Evolutionary conservation across 37 sponge, comb jelly and placozoan genomes (phyloP).

Genomic region (Lycopodina hypogea): DNA sequence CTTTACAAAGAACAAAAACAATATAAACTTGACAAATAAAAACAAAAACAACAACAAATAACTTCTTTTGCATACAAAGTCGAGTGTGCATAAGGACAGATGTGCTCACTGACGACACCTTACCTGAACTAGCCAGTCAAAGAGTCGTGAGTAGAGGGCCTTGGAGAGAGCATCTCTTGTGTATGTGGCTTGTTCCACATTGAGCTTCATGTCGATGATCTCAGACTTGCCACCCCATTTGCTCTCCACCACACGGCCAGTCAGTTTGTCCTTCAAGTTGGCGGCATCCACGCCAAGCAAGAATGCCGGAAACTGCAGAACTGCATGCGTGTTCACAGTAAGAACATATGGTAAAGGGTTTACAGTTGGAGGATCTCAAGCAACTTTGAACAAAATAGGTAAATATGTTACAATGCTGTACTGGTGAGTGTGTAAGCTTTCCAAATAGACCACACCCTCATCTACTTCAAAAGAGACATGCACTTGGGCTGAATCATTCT

Average conservation of each 20-base stretch:
- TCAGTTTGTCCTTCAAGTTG: slow-evolving; percentile 74
- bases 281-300: slow-evolving; percentile 85
- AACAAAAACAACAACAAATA: too few relatives aligned
- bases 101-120: neutral
- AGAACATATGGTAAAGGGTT: too few relatives aligned
- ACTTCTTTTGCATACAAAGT: too few relatives aligned
- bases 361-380: neutral
- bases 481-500: too few relatives aligned
- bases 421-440: too few relatives aligned
- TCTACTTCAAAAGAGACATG: too few relatives aligned
- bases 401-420: too few relatives aligned
- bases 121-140: slow-evolving; percentile 92
- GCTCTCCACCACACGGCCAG: slow-evolving; percentile 93
- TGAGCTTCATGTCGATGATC: slow-evolving; percentile 80
- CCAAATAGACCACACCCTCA: too few relatives aligned
- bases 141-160: slow-evolving; percentile 89
- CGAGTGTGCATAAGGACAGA: too few relatives aligned
- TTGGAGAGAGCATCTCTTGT: slow-evolving; percentile 96
- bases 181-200: slow-evolving; percentile 91
- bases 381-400: neutral
- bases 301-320: slow-evolving; percentile 91
- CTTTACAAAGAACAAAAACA: too few relatives aligned
- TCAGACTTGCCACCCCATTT: slow-evolving; percentile 96
- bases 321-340: too few relatives aligned
- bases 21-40: too few relatives aligned